Percentiles rank a stretch among this genome's conserved stretches.
phyloP scores from a whole-genome alignment of 2,797 vertebrate species.

The Xiphophorus birchmanni region DNA sequence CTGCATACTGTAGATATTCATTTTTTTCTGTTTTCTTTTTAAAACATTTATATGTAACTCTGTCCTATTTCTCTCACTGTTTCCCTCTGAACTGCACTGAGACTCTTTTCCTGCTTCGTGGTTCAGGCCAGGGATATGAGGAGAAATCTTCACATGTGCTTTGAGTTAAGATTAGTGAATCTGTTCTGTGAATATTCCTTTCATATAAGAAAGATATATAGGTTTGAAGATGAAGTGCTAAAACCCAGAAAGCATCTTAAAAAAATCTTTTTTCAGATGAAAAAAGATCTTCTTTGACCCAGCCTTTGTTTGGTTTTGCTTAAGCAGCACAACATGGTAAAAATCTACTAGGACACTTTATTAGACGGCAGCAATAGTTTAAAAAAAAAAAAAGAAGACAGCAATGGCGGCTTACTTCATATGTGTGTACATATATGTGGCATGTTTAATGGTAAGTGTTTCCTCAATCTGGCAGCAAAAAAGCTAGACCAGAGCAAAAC shows the following conservation, averaged over 20 bases:
- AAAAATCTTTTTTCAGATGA: not conserved
- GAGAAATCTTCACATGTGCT: not conserved
- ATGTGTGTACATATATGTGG: constrained; percentile 13
- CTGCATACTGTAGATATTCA: not conserved
- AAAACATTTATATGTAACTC: not conserved
- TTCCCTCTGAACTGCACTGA: not conserved
- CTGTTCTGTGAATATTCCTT: not conserved
- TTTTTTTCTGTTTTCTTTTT: not conserved
- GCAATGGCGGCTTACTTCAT: not conserved
- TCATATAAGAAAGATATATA: not conserved
- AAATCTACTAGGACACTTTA: constrained; percentile 13
- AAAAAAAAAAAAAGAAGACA: not conserved
- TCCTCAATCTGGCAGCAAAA: constrained; percentile 16
- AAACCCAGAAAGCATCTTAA: not conserved
- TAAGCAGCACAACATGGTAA: constrained; percentile 26
- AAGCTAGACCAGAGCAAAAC: constrained; percentile 13
- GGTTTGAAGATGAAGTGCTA: constrained; percentile 8
- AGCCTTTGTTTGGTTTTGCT: constrained; percentile 40
- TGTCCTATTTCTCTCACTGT: not conserved
- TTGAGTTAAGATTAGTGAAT: not conserved
- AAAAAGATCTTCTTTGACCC: constrained; percentile 21
- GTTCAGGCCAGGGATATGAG: not conserved
- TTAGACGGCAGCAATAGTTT: not conserved
- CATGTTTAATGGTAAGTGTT: constrained; percentile 1
- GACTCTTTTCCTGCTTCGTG: not conserved